A percentile compares a stretch with the other conserved stretches of the same genome.
Evolutionary conservation across 1,140 invertebrate species (phyloP).

Genomic region (Acyrthosiphon pisum): DNA sequence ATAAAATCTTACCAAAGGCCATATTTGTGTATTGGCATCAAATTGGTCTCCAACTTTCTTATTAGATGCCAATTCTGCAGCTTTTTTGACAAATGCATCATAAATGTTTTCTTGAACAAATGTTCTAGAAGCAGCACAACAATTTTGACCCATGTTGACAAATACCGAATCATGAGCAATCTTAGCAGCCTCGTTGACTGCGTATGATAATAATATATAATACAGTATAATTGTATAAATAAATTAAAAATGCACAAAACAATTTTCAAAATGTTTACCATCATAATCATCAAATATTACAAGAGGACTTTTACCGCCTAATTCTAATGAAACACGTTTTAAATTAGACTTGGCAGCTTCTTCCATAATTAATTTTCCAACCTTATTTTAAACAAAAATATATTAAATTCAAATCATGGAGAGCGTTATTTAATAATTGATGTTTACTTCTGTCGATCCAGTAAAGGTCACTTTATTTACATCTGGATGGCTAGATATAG

Average conservation of each 20-base stretch:
- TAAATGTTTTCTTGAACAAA: conserved; percentile 90
- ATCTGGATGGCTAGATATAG: conserved; percentile 78
- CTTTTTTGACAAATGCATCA: conserved; percentile 82
- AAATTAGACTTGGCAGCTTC: conserved; percentile 79
- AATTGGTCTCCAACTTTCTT: conserved; percentile 85
- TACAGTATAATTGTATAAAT: background rate
- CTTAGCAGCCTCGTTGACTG: conserved; percentile 82
- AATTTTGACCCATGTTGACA: conserved; percentile 88
- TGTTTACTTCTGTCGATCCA: conserved; percentile 76
- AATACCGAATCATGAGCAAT: conserved; percentile 82
- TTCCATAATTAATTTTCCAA: conserved; percentile 78
- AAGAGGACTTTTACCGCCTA: conserved; percentile 91
- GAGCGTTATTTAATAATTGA: background rate
- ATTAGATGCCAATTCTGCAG: conserved; percentile 72
- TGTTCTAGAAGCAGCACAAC: conserved; percentile 87
- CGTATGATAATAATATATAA: background rate
- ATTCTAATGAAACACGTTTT: conserved; percentile 83
- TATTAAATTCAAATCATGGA: conserved; percentile 49
- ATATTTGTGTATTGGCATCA: conserved; percentile 72
- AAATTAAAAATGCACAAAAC: background rate
- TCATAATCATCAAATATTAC: conserved; percentile 84
- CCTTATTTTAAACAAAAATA: conserved; percentile 63
- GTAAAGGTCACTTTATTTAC: conserved; percentile 90
- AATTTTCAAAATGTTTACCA: conserved; percentile 64
- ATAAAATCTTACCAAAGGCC: conserved; percentile 74